Conservation (phyloP, 2,888 invertebrate genomes). For the Scaeva pyrastri region DNA sequence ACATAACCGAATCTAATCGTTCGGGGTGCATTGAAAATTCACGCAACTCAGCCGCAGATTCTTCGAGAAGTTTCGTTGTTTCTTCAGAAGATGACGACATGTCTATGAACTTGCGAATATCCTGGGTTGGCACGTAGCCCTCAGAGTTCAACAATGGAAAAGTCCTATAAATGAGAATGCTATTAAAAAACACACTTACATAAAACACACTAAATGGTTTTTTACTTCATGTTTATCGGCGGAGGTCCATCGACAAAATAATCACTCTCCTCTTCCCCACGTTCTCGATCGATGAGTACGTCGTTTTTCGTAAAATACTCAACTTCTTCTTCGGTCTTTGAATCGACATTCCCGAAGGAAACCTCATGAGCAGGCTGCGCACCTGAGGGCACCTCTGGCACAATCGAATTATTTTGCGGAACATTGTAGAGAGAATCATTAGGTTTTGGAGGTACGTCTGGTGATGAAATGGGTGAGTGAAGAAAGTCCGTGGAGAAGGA, state of each 20-base stretch:
- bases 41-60: slow-evolving; percentile 79
- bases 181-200: neutral
- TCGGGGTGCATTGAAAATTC: slow-evolving; percentile 79
- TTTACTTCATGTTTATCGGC: slow-evolving; percentile 73
- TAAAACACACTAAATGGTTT: neutral
- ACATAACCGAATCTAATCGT: slow-evolving; percentile 81
- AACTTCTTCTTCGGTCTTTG: slow-evolving; percentile 81
- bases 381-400: slow-evolving; percentile 65
- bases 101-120: slow-evolving; percentile 81
- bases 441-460: neutral
- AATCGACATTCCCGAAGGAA: slow-evolving; percentile 61
- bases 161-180: slow-evolving; percentile 43
- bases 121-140: slow-evolving; percentile 81
- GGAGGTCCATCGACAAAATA: slow-evolving; percentile 78
- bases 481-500: slow-evolving; percentile 83
- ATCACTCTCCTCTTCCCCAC: slow-evolving; percentile 76
- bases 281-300: slow-evolving; percentile 80
- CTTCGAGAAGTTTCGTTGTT: slow-evolving; percentile 76
- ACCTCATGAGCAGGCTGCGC: slow-evolving; percentile 9
- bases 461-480: slow-evolving; percentile 65
- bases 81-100: slow-evolving; percentile 64
- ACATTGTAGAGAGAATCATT: slow-evolving; percentile 81
- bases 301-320: slow-evolving; percentile 83
- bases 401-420: slow-evolving; percentile 81
- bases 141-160: slow-evolving; percentile 69